A percentile compares a stretch with the other conserved stretches of the same genome.
These are phyloP conservation scores for Gastrophysa polygoni DNA, from an alignment of 2,888 invertebrate species.

Conservation along the genomic window DNA sequence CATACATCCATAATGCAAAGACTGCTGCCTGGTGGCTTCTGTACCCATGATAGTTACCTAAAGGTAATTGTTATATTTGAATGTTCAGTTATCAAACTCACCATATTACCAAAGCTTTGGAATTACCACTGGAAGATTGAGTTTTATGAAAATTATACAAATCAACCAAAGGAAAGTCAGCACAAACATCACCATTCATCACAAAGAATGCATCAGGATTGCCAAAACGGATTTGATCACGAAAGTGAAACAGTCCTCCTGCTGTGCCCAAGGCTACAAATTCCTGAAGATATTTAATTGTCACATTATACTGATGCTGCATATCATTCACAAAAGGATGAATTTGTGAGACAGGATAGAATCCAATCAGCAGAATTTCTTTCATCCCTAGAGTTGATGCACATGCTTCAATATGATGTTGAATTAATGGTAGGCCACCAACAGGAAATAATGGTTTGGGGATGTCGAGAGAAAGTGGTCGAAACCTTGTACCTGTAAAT, in stretches of 20 bases:
- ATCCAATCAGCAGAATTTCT: slow-evolving; percentile 94
- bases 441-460: slow-evolving; percentile 98
- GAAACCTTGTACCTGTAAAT: slow-evolving; percentile 87
- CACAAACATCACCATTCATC: slow-evolving; percentile 97
- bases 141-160: slow-evolving; percentile 77
- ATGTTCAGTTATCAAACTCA: slow-evolving; percentile 4
- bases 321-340: slow-evolving; percentile 86
- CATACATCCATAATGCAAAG: slow-evolving; percentile 93
- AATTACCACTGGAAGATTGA: slow-evolving; percentile 43
- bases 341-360: slow-evolving; percentile 85
- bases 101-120: slow-evolving; percentile 61
- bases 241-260: slow-evolving; percentile 95
- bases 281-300: slow-evolving; percentile 93
- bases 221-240: slow-evolving; percentile 91
- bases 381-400: slow-evolving; percentile 75
- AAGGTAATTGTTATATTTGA: slow-evolving; percentile 27
- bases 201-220: slow-evolving; percentile 91
- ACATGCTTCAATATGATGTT: slow-evolving; percentile 97
- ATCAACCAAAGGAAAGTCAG: slow-evolving; percentile 90
- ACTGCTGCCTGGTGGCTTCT: slow-evolving; percentile 92
- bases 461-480: slow-evolving; percentile 94
- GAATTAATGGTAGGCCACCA: slow-evolving; percentile 93
- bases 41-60: slow-evolving; percentile 88
- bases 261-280: slow-evolving; percentile 94
- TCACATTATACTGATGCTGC: slow-evolving; percentile 80